Evolutionary conservation across 64 coral and sea anemone genomes (phyloP), one percentile per base, ranked within the genome.

Genomic region (Porites australiensis): DNA sequence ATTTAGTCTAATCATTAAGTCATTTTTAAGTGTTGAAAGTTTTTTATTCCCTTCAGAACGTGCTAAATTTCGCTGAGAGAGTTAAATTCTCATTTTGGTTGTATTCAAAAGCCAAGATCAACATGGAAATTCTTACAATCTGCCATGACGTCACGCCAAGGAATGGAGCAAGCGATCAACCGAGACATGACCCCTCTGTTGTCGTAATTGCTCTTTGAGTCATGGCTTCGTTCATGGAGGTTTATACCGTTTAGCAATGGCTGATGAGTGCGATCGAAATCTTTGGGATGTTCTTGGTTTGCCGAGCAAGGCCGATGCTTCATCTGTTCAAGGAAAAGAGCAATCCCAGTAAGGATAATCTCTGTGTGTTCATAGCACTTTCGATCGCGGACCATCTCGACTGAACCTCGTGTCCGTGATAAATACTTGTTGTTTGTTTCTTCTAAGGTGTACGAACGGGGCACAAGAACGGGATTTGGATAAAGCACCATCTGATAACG

Each of bases 141-240:
- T 68, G 18, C 23, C 60, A 72, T 93, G 82, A 93, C 91, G 91
- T 93, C 91, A 93, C 52, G 74, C 50, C 43, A 45, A 23, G 52
- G 67, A 57, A 55, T 49, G 62, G 23, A 52, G 44, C 63, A 84
- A 50, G 59, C 81, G 63, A 84, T 84, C 61, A 82, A 18, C 12
- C 79, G 79, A 19, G 37, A 64, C 14, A 46, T 16, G 19, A 68
- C 43, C 8, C 46, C 51, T 37, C 27, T 68, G 81, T 84, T 84
- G 63, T 84, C 62, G 81, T 21, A 43, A 18, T 49, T 68, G 19
- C 19, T 65, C 60, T 47, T 49, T 63, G 12, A 50, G 21, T 45
- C 48, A 68, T 68, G 81, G 81, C 10, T 84, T 84, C 61, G 8
- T 22, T 4, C 10, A 4, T 63, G 19, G 14, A 2, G 4, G 4